Conservation (phyloP, 37 sponge, comb jelly and placozoan species). For the Dysidea cf. avara region DNA sequence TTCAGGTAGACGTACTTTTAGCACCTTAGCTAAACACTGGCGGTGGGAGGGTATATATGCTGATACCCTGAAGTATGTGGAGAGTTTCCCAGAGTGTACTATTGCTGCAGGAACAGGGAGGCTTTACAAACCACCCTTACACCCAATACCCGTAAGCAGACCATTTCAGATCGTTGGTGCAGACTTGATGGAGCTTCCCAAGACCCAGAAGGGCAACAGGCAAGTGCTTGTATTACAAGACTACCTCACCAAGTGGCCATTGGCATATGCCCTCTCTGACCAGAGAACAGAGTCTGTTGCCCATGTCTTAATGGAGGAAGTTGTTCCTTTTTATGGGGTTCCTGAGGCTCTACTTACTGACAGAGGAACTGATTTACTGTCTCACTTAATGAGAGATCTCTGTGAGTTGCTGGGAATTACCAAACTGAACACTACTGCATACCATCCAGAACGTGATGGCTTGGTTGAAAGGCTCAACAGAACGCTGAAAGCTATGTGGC, state of each 20-base stretch:
- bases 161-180: slow-evolving; percentile 62
- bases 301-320: slow-evolving; percentile 21
- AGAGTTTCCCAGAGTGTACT: slow-evolving; percentile 51
- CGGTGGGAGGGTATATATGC: slow-evolving; percentile 57
- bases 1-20: slow-evolving; percentile 29
- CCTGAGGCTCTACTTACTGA: no score
- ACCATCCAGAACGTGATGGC: no score
- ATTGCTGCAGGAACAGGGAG: slow-evolving; percentile 16
- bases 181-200: slow-evolving; percentile 49
- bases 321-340: no score
- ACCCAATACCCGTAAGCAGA: no score
- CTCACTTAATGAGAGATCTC: slow-evolving; percentile 41
- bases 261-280: slow-evolving; percentile 36
- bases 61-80: slow-evolving; percentile 8
- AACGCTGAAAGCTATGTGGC: no score
- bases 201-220: slow-evolving; percentile 10
- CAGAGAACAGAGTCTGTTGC: slow-evolving; percentile 39
- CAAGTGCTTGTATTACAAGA: slow-evolving; percentile 42
- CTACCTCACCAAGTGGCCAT: no score
- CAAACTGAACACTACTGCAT: slow-evolving; percentile 39
- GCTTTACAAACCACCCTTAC: slow-evolving; percentile 10
- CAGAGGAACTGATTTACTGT: slow-evolving; percentile 36
- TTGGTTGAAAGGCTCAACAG: no score
- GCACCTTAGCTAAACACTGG: slow-evolving; percentile 20
- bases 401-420: slow-evolving; percentile 14